phyloP scores from a whole-genome alignment of 2,797 vertebrate genomes.

The Cynodonichthys magdalenae region DNA sequence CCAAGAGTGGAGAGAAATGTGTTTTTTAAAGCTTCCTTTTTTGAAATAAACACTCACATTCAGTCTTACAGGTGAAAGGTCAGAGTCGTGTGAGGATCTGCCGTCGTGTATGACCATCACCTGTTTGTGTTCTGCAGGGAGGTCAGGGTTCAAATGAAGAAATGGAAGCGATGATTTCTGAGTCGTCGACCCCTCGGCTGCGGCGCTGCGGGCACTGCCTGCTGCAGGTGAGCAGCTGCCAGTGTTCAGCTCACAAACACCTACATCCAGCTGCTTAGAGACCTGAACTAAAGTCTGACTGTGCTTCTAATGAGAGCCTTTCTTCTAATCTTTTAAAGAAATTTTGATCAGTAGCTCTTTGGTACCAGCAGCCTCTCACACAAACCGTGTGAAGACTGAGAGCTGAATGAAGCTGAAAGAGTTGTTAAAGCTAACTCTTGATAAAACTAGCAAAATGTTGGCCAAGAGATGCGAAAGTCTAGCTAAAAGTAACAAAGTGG shows the following conservation, averaged over 20 bases:
- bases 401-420: too few relatives aligned
- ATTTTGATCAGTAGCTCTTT: conserved; percentile 34
- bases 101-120: conserved; percentile 21
- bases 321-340: conserved; percentile 4
- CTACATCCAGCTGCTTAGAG: neutral
- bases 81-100: neutral
- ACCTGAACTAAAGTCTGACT: neutral
- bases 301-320: too few relatives aligned
- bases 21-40: neutral
- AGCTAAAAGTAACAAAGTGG: too few relatives aligned
- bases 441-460: too few relatives aligned
- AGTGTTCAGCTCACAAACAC: neutral
- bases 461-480: too few relatives aligned
- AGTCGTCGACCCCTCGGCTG: conserved; percentile 63
- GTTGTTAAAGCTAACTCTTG: too few relatives aligned
- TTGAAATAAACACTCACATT: neutral
- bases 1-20: neutral
- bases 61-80: neutral
- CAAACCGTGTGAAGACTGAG: too few relatives aligned
- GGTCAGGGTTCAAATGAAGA: conserved; percentile 71
- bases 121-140: conserved; percentile 21
- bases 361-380: too few relatives aligned
- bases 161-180: conserved; percentile 74
- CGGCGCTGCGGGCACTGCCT: conserved; percentile 90
- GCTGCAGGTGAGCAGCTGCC: conserved; percentile 81